Conservation (phyloP, 2,888 invertebrate species). For the Tholera decimalis region DNA sequence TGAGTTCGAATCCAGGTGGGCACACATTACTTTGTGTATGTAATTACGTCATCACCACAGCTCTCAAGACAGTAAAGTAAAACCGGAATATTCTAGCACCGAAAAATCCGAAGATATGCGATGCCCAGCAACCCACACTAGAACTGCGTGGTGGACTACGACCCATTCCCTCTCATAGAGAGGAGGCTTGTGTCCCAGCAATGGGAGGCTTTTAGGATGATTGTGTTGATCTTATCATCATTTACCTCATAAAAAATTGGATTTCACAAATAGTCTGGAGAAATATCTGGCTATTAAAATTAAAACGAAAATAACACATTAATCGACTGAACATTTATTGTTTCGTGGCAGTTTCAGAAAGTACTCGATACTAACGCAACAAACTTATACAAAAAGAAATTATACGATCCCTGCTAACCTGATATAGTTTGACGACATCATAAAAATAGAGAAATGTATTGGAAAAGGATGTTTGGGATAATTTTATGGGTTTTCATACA, state of each 20-base stretch:
- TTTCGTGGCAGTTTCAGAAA: constrained; percentile 10
- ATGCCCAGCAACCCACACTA: too few relatives aligned
- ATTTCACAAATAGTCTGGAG: not conserved
- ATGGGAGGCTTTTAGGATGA: too few relatives aligned
- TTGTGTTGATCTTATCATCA: not conserved
- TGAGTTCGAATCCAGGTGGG: too few relatives aligned
- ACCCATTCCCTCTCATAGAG: too few relatives aligned
- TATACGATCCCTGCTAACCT: constrained; percentile 21
- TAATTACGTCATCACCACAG: too few relatives aligned
- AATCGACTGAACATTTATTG: constrained; percentile 16
- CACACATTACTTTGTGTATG: too few relatives aligned
- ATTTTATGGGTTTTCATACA: constrained; percentile 17
- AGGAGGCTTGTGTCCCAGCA: too few relatives aligned
- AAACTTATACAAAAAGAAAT: constrained; percentile 17
- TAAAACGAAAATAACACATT: constrained; percentile 6
- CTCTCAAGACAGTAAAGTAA: too few relatives aligned
- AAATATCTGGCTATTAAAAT: constrained; percentile 1
- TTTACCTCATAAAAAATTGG: not conserved
- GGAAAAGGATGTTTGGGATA: constrained; percentile 6
- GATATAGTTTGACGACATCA: constrained; percentile 33
- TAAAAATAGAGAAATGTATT: constrained; percentile 38
- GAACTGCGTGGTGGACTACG: too few relatives aligned
- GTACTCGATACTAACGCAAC: constrained; percentile 21
- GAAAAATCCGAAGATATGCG: too few relatives aligned
- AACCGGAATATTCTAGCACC: too few relatives aligned